phyloP scores from a whole-genome alignment of 2,888 invertebrate genomes.

The Yponomeuta malinellus region DNA sequence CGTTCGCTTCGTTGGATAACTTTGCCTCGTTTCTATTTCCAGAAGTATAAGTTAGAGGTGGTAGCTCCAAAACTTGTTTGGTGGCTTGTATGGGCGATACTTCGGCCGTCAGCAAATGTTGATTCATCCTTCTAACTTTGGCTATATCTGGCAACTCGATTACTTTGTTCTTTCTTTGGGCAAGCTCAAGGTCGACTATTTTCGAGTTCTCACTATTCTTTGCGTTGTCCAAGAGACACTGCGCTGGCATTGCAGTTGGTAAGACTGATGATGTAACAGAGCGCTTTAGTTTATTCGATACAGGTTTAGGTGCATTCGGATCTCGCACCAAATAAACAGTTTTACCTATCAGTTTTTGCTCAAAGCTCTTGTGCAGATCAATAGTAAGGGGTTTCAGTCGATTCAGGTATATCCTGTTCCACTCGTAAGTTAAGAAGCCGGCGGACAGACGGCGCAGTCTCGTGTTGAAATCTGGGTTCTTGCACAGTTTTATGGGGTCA shows the following conservation, averaged over 20 bases:
- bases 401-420: slow-evolving; percentile 48
- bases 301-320: neutral
- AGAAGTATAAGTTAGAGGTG: neutral
- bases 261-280: slow-evolving; percentile 27
- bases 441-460: slow-evolving; percentile 49
- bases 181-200: slow-evolving; percentile 13
- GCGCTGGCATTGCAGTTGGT: slow-evolving; percentile 42
- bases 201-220: neutral
- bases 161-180: slow-evolving; percentile 41
- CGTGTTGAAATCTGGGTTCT: slow-evolving; percentile 67
- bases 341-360: slow-evolving; percentile 45
- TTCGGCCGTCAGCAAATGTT: slow-evolving; percentile 52
- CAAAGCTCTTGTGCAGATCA: slow-evolving; percentile 56
- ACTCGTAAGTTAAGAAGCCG: slow-evolving; percentile 47
- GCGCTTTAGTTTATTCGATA: neutral
- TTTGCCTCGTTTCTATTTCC: neutral
- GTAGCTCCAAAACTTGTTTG: too few relatives aligned
- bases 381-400: slow-evolving; percentile 55
- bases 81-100: slow-evolving; percentile 41
- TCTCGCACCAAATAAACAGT: slow-evolving; percentile 41
- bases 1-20: neutral
- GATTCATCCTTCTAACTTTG: slow-evolving; percentile 48
- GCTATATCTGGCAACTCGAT: slow-evolving; percentile 50
- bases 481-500: slow-evolving; percentile 53
- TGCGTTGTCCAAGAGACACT: slow-evolving; percentile 41